Conservation (phyloP, 2,797 vertebrate species). For the Takifugu ocellatus region DNA sequence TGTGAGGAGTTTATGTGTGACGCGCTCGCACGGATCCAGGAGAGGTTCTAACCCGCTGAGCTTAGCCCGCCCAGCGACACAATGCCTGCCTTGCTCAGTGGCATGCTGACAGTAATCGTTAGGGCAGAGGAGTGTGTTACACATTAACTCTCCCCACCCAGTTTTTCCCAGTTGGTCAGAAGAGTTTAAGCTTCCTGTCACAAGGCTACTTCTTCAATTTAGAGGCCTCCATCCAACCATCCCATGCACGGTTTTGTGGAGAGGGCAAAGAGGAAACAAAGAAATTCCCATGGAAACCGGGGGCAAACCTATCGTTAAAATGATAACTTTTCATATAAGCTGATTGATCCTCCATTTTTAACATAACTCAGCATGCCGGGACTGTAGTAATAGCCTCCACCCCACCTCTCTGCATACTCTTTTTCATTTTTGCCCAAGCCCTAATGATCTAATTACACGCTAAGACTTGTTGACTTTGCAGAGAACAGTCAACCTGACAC, state of each 20-base stretch:
- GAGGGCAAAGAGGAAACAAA: slow-evolving; percentile 27
- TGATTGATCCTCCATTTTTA: slow-evolving; percentile 40
- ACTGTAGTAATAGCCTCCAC: slow-evolving; percentile 47
- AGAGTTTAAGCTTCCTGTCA: slow-evolving; percentile 41
- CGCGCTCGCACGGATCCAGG: slow-evolving; percentile 2
- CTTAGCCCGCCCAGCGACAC: neutral
- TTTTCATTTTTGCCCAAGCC: slow-evolving; percentile 46
- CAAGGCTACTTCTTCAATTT: slow-evolving; percentile 24
- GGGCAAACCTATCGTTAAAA: slow-evolving; percentile 42
- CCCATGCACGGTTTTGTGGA: slow-evolving; percentile 16
- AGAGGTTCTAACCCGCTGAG: slow-evolving; percentile 3
- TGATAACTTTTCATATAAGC: neutral
- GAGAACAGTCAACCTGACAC: slow-evolving; percentile 60
- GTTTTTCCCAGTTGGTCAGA: slow-evolving; percentile 38
- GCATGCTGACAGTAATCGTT: slow-evolving; percentile 29
- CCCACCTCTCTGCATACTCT: slow-evolving; percentile 32
- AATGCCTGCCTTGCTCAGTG: slow-evolving; percentile 55
- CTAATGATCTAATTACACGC: slow-evolving; percentile 79
- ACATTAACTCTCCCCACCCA: slow-evolving; percentile 64
- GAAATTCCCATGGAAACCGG: slow-evolving; percentile 54
- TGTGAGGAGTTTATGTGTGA: slow-evolving; percentile 1
- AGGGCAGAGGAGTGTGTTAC: slow-evolving; percentile 40
- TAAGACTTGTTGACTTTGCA: slow-evolving; percentile 71
- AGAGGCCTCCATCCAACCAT: slow-evolving; percentile 18
- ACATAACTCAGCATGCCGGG: slow-evolving; percentile 37